Conservation (phyloP, 2,113 vertebrate genomes). For the Anguilla japonica region DNA sequence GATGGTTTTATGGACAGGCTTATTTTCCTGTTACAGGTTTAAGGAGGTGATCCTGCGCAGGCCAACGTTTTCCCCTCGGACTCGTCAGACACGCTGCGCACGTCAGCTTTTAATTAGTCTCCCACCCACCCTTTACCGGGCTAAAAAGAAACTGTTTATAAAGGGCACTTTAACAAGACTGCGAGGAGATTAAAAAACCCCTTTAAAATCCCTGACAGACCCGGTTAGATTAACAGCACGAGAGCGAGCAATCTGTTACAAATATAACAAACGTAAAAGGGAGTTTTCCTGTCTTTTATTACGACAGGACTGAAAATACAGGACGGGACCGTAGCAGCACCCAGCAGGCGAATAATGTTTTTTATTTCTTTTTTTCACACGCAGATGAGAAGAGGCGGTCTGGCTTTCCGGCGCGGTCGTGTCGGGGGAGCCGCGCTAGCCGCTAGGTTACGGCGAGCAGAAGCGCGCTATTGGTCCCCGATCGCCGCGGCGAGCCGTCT, state of each 20-base stretch:
- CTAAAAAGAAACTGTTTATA: too few species aligned
- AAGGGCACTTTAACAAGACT: too few species aligned
- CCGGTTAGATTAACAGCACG: neutral
- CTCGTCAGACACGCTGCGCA: too few species aligned
- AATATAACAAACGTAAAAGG: conserved; percentile 32
- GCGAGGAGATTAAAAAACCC: too few species aligned
- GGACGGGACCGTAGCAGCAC: conserved; percentile 31
- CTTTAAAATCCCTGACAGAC: neutral
- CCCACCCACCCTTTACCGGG: too few species aligned
- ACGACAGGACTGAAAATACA: conserved; percentile 15
- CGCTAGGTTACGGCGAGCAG: neutral
- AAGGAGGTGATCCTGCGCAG: too few species aligned
- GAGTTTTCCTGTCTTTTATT: conserved; percentile 12
- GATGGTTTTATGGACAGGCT: too few species aligned
- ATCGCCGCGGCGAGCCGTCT: conserved; percentile 49
- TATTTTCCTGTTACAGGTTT: too few species aligned
- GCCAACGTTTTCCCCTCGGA: too few species aligned
- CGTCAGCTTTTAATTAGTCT: too few species aligned
- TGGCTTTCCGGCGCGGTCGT: conserved; percentile 26
- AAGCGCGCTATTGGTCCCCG: conserved; percentile 51
- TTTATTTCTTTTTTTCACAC: neutral
- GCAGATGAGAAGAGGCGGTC: conserved; percentile 22
- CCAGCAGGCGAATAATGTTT: conserved; percentile 35
- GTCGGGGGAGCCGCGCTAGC: conserved; percentile 24
- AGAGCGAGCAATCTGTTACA: conserved; percentile 19